Base-by-base conservation (phyloP, 2,113 vertebrate species). In the Nothocercus julius region DNA sequence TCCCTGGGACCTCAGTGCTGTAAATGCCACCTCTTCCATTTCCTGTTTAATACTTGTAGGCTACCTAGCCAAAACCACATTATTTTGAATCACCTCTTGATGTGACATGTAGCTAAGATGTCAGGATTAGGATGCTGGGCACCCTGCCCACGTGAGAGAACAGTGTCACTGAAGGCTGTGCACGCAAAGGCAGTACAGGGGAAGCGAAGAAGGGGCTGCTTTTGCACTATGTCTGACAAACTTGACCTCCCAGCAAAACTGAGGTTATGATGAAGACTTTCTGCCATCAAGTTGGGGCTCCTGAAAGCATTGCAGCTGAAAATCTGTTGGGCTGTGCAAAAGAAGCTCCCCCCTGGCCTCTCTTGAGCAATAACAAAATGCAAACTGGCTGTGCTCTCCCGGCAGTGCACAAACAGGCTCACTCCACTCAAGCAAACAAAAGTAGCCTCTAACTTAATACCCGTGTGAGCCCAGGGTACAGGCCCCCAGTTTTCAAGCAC, bases 241-340 rank as follows among this genome's bases (percentile, higher is more conserved):
- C 22, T 42, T 34, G 32, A 30, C 12, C 4, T 81, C 21, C 45
- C 19, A 82, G 18, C 14, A 49, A 0, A 0, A 63, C 0, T 0
- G 3, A 13, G 5, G 27, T 5, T 18, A 16, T 0, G 2, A 38
- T 73, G 40, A 84, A 49, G 45, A 53, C 28, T 34, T 70, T 47
- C 54, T 67, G 64, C 32, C 40, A 91, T 25, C 4, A 14, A 7
- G 5, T 40, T 59, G 40, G 20, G 20, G 44, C 40, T 80, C 18
- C 30, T 77, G 69, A 94, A 89, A 92, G 44, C 56, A 66, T 45
- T 73, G 49, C 49, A 77, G 25, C 5, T 61, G 28, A 61, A 89
- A 89, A 42, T 1, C 62, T 78, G 21, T 42, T 44, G 34, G 45
- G 16, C 24, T 51, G 19, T 28, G 86, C 38, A 42, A 81, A 86